Conservation (phyloP, 2,888 invertebrate species). For the Lydus trimaculatus region DNA sequence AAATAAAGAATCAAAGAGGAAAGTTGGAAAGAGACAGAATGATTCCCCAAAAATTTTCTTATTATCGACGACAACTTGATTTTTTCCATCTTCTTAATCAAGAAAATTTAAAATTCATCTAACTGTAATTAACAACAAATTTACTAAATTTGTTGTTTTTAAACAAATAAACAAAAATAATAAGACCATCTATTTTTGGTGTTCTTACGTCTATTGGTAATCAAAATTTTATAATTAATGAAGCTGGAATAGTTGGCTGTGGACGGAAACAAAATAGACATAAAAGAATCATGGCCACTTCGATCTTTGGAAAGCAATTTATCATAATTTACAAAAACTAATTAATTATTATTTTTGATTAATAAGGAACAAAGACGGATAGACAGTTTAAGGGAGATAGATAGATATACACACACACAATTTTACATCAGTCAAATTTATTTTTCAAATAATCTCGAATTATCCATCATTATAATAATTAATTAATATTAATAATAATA, state of each 20-base stretch:
- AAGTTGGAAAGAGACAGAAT: not conserved
- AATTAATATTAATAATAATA: slow-evolving; percentile 9
- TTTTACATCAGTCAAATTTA: slow-evolving; percentile 44
- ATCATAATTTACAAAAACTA: too few species aligned
- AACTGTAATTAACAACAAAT: not conserved
- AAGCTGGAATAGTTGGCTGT: not conserved
- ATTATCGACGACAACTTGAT: not conserved
- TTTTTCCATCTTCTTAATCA: not conserved
- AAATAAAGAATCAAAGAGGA: not conserved
- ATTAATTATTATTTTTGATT: too few species aligned
- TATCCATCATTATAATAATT: not conserved
- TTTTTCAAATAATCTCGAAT: slow-evolving; percentile 44
- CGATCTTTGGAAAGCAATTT: too few species aligned
- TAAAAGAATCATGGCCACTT: too few species aligned
- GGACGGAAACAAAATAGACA: not conserved
- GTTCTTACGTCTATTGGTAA: not conserved
- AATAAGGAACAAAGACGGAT: not conserved
- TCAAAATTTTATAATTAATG: not conserved
- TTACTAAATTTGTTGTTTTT: too few species aligned
- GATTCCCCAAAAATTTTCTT: not conserved
- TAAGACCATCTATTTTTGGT: too few species aligned
- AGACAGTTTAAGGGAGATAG: not conserved
- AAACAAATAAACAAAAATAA: not conserved
- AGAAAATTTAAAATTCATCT: not conserved
- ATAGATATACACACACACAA: not conserved